Base-by-base conservation (phyloP, 2,888 invertebrate genomes). In the Acanthosepion lycidas region DNA sequence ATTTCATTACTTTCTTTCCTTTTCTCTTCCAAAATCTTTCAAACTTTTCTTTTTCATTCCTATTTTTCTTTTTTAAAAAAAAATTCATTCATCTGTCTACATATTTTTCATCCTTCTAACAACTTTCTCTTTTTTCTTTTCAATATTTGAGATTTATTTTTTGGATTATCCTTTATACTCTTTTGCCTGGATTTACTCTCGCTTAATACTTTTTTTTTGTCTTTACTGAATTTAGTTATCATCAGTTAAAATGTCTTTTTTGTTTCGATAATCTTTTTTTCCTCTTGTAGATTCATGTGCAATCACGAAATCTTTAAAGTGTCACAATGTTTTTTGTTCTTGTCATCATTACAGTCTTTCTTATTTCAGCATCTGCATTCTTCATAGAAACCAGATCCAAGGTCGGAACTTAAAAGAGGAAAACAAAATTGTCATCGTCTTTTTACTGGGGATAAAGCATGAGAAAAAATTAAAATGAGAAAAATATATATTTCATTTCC, bases 261-360 rank as follows among this genome's bases (percentile, higher is more conserved):
- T n/a, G n/a, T 78, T 78, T 78, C 15, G 28, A 78, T 78, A 78
- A 78, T n/a, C n/a, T n/a, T 78, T 78, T 59, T 78, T n/a, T 12
- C n/a, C 33, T 12, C n/a, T n/a, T 78, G 78, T 78, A 78, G 78
- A 78, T 78, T 78, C n/a, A 78, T 78, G 28, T 78, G n/a, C 78
- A 78, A 78, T 78, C 78, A 78, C 78, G 33, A 78, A 78, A 78
- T 78, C 78, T 78, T 78, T 33, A 78, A n/a, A n/a, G n/a, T n/a
- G n/a, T 15, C 78, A 78, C 78, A 78, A n/a, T 12, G 9, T 78
- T n/a, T 78, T n/a, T n/a, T 78, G 15, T 78, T 78, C 78, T 78
- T n/a, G 15, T n/a, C n/a, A 78, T 78, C 5, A 78, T 33, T 78
- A 33, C 78, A 78, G n/a, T 2, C n/a, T 78, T n/a, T 78, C 78